Evolutionary conservation across 2,113 vertebrate species (phyloP).

Genomic region (Accipiter cooperii): DNA sequence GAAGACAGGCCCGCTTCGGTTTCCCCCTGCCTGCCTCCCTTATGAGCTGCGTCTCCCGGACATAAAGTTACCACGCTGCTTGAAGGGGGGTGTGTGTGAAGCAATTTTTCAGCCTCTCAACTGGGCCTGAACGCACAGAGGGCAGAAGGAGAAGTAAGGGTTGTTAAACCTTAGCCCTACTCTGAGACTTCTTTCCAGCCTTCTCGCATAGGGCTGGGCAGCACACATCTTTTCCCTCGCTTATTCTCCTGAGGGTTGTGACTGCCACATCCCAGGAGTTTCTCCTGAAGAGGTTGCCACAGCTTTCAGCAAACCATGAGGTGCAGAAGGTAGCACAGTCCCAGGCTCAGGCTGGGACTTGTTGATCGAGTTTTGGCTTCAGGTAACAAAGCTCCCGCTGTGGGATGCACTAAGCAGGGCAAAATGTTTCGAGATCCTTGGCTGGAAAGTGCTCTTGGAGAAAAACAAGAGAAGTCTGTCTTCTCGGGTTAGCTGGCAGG

Average conservation of each 20-base stretch:
- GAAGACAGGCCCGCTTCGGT: fast-evolving
- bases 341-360: neutral
- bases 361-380: neutral
- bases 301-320: neutral
- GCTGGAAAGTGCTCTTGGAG: neutral
- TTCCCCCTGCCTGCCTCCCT: neutral
- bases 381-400: neutral
- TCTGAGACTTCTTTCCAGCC: neutral
- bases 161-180: neutral
- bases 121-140: neutral
- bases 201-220: neutral
- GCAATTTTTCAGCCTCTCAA: neutral
- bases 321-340: neutral
- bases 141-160: neutral
- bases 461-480: neutral
- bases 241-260: neutral
- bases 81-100: neutral
- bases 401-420: neutral
- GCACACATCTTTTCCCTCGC: neutral
- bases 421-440: neutral
- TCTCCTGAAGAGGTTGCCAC: neutral
- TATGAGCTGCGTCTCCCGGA: neutral
- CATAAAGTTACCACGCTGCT: neutral
- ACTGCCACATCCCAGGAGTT: neutral
- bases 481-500: neutral